Base-by-base conservation (phyloP, 2,797 vertebrate genomes). In the Hafferia zeledoni region DNA sequence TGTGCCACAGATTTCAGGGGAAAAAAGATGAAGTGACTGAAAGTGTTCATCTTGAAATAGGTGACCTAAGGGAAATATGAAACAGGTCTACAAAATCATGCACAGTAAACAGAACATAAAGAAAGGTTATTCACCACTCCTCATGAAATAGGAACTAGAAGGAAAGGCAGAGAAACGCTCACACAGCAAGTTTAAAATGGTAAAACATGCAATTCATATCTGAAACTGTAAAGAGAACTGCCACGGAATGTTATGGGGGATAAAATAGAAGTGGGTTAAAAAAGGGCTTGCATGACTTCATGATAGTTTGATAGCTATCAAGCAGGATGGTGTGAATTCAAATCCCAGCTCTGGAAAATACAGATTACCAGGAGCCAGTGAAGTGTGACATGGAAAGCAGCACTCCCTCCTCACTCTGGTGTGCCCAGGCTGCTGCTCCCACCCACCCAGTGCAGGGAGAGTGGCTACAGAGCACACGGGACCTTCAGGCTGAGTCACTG, bases 41-140 rank as follows among this genome's bases (percentile, higher is more conserved):
- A 91, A 91, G 39, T 71, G 84, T 89, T 82, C 67, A 65, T 75
- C 55, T 76, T 76, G 43, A 83, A 90, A 82, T 50, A 89, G 52
- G 87, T 83, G 46, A 86, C 69, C 41, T 75, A 49, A 56, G 90
- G 76, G 60, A 91, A 91, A 91, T 44, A 85, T 6, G 68, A 90
- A 90, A 69, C 5, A 55, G 59, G 27, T 57, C 43, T 82, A 82
- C 74, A 79, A 87, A 93, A 72, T 55, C 47, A 72, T 33, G 19
- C 50, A 83, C 57, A 81, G 68, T 80, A 91, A 90, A 87, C 31
- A 93, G 67, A 91, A 87, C 1, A 7, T 75, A 81, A 90, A 86
- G 55, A 86, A 86, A 60, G 31, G 61, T 77, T 87, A 80, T 52
- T 85, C 49, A 19, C 35, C 65, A 41, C 50, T 91, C 35, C 75